Evolutionary conservation across 1,140 invertebrate species (phyloP).

Genomic region (Archivesica marissinica): DNA sequence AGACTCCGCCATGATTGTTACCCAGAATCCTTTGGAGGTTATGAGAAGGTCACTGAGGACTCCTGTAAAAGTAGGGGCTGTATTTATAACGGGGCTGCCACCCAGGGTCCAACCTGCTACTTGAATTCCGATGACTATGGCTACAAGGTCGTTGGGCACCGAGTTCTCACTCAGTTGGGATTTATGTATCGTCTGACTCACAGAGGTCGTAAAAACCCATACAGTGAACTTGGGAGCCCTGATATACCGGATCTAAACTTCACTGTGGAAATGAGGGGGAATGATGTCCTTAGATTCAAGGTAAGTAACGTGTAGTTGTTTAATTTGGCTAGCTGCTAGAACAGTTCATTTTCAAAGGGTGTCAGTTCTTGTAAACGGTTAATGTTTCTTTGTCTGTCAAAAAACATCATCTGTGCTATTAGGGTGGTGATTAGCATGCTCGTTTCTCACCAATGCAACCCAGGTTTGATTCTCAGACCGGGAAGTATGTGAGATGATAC

Average conservation of each 20-base stretch:
- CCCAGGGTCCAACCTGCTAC: slow-evolving; percentile 68
- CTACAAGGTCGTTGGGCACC: slow-evolving; percentile 53
- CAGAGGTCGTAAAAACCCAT: slow-evolving; percentile 30
- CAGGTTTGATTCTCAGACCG: no score
- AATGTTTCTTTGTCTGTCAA: no score
- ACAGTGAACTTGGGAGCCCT: slow-evolving; percentile 37
- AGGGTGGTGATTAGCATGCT: no score
- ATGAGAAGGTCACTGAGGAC: slow-evolving; percentile 61
- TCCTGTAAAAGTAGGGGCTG: slow-evolving; percentile 69
- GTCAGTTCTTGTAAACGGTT: no score
- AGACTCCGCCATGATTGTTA: slow-evolving; percentile 69
- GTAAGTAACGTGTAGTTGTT: no score
- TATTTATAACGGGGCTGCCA: slow-evolving; percentile 53
- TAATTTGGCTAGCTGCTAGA: no score
- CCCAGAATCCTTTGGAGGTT: slow-evolving; percentile 67
- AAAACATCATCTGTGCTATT: no score
- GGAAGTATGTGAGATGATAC: no score
- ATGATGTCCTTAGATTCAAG: slow-evolving; percentile 68
- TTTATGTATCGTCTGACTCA: slow-evolving; percentile 14
- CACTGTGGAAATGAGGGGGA: slow-evolving; percentile 66
- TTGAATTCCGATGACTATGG: slow-evolving; percentile 65
- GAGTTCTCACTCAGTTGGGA: slow-evolving; percentile 59
- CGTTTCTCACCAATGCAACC: no score
- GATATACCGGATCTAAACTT: slow-evolving; percentile 63
- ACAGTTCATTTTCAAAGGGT: no score